phyloP scores from a whole-genome alignment of 2,888 invertebrate species.

The Orgyia antiqua region DNA sequence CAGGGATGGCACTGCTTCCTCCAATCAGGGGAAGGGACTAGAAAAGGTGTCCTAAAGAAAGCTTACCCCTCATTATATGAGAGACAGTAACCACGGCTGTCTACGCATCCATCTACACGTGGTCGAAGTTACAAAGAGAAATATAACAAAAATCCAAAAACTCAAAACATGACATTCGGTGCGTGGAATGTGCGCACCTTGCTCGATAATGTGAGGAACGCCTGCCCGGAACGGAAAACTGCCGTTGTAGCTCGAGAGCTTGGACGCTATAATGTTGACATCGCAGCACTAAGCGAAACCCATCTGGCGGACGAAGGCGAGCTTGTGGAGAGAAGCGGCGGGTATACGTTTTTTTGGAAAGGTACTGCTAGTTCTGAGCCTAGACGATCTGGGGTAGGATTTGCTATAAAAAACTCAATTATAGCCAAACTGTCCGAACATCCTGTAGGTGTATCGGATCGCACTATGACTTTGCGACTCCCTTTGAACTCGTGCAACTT shows the following conservation, averaged over 20 bases:
- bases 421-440: background rate
- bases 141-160: no score
- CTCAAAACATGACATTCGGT: no score
- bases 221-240: no score
- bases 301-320: no score
- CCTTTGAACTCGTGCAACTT: background rate
- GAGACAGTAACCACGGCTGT: background rate
- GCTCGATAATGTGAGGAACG: no score
- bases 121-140: no score
- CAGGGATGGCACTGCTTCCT: no score
- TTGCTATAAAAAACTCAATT: background rate
- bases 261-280: conserved; percentile 13
- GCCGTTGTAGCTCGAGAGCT: conserved; percentile 16
- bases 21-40: no score
- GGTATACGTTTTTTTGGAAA: conserved; percentile 17
- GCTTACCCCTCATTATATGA: background rate
- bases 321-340: conserved; percentile 24
- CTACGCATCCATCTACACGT: no score
- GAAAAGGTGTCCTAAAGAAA: background rate
- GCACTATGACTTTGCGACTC: background rate
- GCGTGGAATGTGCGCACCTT: no score
- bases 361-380: conserved; percentile 9
- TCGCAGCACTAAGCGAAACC: no score
- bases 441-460: conserved; percentile 1
- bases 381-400: background rate